phyloP scores from a whole-genome alignment of 2,113 vertebrate genomes.

The Larimichthys crocea region DNA sequence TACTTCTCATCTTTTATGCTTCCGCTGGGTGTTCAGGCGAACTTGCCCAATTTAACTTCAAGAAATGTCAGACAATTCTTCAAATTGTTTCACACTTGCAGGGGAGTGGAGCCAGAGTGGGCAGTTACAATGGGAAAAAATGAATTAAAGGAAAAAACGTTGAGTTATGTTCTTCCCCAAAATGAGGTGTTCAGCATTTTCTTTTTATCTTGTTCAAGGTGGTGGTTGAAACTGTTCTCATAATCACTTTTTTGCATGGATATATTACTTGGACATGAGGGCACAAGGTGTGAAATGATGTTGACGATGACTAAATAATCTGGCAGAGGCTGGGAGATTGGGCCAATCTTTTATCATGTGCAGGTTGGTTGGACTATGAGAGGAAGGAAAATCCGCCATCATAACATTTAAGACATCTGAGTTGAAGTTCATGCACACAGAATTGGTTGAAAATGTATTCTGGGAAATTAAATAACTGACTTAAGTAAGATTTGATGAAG shows the following conservation, averaged over 20 bases:
- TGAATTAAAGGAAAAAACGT: slow-evolving; percentile 9
- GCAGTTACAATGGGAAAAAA: slow-evolving; percentile 1
- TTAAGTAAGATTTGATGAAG: not conserved
- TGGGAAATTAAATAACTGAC: slow-evolving; percentile 3
- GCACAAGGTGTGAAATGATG: not conserved
- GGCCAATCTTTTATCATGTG: too few relatives aligned
- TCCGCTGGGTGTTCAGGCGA: slow-evolving; percentile 25
- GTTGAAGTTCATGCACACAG: not conserved
- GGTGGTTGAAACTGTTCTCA: not conserved
- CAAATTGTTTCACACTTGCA: slow-evolving; percentile 4
- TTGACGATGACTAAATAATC: too few relatives aligned
- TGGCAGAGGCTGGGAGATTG: too few relatives aligned
- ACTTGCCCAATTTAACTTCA: slow-evolving; percentile 24
- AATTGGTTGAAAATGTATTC: not conserved
- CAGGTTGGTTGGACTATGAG: too few relatives aligned
- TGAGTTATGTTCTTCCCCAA: slow-evolving; percentile 2
- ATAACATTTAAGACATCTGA: not conserved
- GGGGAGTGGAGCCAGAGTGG: not conserved
- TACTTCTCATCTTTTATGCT: slow-evolving; percentile 28
- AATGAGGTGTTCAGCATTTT: not conserved
- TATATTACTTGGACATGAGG: not conserved
- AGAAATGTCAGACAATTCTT: slow-evolving; percentile 20
- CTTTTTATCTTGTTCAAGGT: not conserved
- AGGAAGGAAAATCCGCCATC: too few relatives aligned
- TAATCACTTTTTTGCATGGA: not conserved